Evolutionary conservation across 2,113 vertebrate genomes (phyloP).

Genomic region (Pachypanchax playfairii): DNA sequence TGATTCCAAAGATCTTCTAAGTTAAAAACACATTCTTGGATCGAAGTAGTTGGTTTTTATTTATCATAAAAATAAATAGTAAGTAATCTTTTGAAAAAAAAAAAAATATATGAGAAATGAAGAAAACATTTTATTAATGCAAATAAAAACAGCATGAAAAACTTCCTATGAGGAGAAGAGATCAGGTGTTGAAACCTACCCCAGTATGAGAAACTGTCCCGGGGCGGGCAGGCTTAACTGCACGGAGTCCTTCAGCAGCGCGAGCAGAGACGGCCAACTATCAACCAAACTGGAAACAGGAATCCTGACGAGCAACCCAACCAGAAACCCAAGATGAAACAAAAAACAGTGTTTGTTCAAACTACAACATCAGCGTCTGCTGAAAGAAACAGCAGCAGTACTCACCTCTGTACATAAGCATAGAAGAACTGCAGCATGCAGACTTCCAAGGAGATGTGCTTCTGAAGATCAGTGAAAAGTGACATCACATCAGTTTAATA

Average conservation of each 20-base stretch:
- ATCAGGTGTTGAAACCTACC: slow-evolving; percentile 77
- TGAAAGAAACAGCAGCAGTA: slow-evolving; percentile 1
- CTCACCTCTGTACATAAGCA: slow-evolving; percentile 97
- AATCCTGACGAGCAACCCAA: slow-evolving; percentile 78
- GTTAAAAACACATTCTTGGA: too few species aligned
- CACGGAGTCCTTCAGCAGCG: slow-evolving; percentile 94
- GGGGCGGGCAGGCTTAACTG: slow-evolving; percentile 94
- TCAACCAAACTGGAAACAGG: slow-evolving; percentile 94
- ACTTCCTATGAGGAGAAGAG: too few species aligned
- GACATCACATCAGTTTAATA: neutral
- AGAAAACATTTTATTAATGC: too few species aligned
- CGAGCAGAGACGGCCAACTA: slow-evolving; percentile 92
- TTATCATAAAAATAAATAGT: neutral
- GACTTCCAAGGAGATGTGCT: slow-evolving; percentile 96
- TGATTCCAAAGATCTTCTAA: neutral
- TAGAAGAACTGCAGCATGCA: slow-evolving; percentile 99
- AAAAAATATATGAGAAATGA: neutral
- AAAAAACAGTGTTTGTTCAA: neutral
- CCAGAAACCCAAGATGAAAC: slow-evolving; percentile 1
- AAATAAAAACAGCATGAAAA: too few species aligned
- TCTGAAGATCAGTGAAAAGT: slow-evolving; percentile 76
- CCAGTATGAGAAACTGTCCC: slow-evolving; percentile 95
- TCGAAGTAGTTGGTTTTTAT: neutral
- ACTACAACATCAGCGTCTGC: neutral
- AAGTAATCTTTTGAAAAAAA: neutral